Conservation (phyloP, 2,113 vertebrate species). For the Serilophus lunatus region DNA sequence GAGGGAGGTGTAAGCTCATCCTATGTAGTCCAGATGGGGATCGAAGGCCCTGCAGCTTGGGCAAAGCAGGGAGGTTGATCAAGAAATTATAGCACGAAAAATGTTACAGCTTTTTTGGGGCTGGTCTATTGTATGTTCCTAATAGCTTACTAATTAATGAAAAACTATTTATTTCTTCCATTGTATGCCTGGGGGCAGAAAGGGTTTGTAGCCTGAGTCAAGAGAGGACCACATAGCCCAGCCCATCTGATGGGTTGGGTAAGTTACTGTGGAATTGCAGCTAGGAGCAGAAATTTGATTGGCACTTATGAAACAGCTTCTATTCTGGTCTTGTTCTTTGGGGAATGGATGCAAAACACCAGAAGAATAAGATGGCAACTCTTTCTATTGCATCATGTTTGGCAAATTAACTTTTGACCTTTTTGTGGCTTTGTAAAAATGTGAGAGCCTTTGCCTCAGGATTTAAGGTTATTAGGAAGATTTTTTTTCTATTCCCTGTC, state of each 20-base stretch:
- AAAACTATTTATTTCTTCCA: background rate
- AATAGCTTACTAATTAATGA: background rate
- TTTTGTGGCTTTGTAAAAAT: background rate
- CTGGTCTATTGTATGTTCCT: background rate
- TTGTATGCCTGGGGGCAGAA: background rate
- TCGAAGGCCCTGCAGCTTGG: background rate
- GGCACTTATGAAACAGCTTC: background rate
- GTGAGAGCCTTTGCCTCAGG: background rate
- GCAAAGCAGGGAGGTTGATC: background rate
- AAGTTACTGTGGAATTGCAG: background rate
- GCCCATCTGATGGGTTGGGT: background rate
- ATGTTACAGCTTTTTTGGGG: background rate
- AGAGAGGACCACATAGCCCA: background rate
- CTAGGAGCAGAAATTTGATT: background rate
- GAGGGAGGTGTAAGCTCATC: background rate
- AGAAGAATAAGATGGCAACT: background rate
- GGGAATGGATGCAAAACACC: background rate
- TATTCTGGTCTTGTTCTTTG: background rate
- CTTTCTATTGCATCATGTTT: background rate
- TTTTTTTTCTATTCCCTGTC: background rate
- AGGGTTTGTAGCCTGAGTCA: background rate
- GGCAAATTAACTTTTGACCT: slow-evolving; percentile 12
- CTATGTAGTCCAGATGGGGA: background rate
- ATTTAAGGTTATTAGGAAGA: background rate
- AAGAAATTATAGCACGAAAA: background rate